Evolutionary conservation across 2,797 vertebrate species (phyloP).

Genomic region (Sarcophilus harrisii): DNA sequence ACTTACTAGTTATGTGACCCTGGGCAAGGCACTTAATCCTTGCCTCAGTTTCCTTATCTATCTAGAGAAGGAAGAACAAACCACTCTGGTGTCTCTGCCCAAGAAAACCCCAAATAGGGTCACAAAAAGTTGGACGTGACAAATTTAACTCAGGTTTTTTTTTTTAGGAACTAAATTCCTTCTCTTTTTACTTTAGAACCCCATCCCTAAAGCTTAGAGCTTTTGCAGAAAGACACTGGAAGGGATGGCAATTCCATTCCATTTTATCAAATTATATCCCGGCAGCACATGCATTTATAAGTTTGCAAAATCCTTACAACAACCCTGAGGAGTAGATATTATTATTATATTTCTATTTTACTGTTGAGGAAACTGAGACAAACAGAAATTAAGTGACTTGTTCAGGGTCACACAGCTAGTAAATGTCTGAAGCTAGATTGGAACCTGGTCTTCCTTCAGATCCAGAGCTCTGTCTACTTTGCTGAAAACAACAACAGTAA

Average conservation of each 20-base stretch:
- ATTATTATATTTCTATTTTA: background rate
- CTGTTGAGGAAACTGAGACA: background rate
- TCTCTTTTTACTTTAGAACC: background rate
- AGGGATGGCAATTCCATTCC: background rate
- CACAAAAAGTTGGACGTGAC: background rate
- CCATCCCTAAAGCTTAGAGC: background rate
- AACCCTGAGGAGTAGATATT: background rate
- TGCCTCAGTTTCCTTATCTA: background rate
- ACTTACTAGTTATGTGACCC: background rate
- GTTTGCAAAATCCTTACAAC: background rate
- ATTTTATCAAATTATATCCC: background rate
- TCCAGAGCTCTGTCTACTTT: background rate
- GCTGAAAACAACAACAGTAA: background rate
- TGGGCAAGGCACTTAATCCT: background rate
- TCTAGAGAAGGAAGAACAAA: background rate
- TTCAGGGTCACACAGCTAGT: background rate
- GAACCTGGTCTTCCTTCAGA: background rate
- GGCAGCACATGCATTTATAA: background rate
- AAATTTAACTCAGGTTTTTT: background rate
- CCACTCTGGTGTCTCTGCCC: background rate
- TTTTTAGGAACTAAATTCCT: background rate
- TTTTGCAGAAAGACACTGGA: background rate
- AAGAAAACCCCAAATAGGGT: background rate
- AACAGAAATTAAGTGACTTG: background rate
- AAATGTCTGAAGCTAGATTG: background rate